Evolutionary conservation across 2,797 vertebrate species (phyloP).

Genomic region (Synaphobranchus kaupii): DNA sequence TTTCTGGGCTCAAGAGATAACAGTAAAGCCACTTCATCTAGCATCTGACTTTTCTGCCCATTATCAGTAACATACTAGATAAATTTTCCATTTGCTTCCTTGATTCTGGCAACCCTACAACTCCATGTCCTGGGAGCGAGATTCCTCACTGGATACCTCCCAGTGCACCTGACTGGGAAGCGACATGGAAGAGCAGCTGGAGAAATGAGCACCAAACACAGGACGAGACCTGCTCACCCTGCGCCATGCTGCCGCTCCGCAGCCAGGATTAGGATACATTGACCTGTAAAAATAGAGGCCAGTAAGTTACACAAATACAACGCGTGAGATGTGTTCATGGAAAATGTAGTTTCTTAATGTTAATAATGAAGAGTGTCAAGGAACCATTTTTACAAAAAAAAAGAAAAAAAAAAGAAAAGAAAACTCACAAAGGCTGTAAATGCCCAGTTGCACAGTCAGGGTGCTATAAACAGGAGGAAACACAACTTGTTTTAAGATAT

Average conservation of each 20-base stretch:
- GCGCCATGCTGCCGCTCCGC: constrained; percentile 60
- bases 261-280: constrained; percentile 30
- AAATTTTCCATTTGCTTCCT: neutral
- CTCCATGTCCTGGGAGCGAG: neutral
- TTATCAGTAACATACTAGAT: neutral
- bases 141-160: neutral
- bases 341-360: neutral
- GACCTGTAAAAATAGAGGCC: constrained; percentile 42
- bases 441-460: neutral
- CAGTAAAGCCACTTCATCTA: neutral
- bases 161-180: neutral
- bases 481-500: neutral
- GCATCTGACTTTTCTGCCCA: neutral
- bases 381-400: neutral
- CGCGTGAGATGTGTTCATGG: neutral
- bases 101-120: neutral
- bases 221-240: constrained; percentile 50
- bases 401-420: neutral
- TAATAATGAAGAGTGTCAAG: neutral
- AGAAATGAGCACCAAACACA: neutral
- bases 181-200: neutral
- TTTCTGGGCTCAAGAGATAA: neutral
- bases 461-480: neutral
- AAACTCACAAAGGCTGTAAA: neutral
- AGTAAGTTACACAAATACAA: neutral